Conservation (phyloP, 2,888 invertebrate species). For the Dendrolimus houi region DNA sequence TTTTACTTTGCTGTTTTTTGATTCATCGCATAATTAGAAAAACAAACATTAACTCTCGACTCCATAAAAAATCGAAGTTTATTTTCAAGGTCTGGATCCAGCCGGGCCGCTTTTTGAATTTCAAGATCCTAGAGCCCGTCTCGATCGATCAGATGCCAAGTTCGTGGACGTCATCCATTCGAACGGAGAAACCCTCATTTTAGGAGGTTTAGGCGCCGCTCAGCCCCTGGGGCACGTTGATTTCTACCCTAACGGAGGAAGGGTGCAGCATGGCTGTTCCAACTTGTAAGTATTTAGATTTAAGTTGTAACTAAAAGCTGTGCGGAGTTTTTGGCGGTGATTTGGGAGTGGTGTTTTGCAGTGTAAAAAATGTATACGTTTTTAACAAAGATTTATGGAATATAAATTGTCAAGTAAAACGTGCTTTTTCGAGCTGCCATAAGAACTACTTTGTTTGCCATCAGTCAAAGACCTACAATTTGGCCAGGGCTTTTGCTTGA, state of each 20-base stretch:
- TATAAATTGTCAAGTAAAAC: too few relatives aligned
- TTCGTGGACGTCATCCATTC: slow-evolving; percentile 96
- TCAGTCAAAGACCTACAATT: too few relatives aligned
- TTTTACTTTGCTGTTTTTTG: background rate
- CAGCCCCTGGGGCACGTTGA: slow-evolving; percentile 95
- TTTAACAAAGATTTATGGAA: too few relatives aligned
- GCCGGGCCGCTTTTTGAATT: slow-evolving; percentile 95
- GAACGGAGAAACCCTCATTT: slow-evolving; percentile 93
- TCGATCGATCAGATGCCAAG: slow-evolving; percentile 89
- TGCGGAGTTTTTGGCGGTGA: too few relatives aligned
- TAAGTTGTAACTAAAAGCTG: too few relatives aligned
- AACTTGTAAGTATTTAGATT: slow-evolving; percentile 75
- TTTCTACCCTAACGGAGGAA: slow-evolving; percentile 94
- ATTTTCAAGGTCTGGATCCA: slow-evolving; percentile 84
- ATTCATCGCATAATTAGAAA: too few relatives aligned
- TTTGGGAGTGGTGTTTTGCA: too few relatives aligned
- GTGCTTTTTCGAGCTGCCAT: too few relatives aligned
- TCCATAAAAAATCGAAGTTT: background rate
- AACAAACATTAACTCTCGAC: too few relatives aligned
- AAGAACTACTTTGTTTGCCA: too few relatives aligned
- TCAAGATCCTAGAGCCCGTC: slow-evolving; percentile 88
- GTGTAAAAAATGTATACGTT: too few relatives aligned
- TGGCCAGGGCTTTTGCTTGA: too few relatives aligned
- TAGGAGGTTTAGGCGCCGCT: slow-evolving; percentile 92
- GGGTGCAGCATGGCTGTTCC: slow-evolving; percentile 94